A percentile compares a stretch with the other conserved stretches of the same genome.
These are phyloP conservation scores for Progne subis DNA, from an alignment of 2,113 vertebrate species.

Conservation along the genomic window DNA sequence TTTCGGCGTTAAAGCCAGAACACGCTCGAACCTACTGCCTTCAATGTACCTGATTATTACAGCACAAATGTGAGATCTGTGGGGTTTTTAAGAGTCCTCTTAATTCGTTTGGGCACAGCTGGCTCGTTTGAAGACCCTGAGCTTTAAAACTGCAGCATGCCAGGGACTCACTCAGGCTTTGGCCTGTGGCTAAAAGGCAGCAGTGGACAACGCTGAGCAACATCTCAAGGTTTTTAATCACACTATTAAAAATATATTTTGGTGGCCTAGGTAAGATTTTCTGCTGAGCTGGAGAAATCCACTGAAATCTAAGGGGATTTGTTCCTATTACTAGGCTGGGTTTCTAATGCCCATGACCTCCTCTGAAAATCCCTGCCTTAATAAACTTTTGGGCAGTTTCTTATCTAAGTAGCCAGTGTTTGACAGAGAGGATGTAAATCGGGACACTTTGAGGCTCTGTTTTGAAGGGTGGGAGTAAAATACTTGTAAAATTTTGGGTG, in stretches of 20 bases:
- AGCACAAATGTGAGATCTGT: neutral
- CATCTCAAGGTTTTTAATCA: neutral
- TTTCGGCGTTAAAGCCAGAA: constrained; percentile 32
- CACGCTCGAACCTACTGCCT: neutral
- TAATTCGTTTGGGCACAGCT: neutral
- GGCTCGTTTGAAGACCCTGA: neutral
- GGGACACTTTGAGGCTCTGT: neutral
- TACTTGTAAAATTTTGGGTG: neutral
- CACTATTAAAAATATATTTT: neutral
- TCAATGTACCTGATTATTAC: neutral
- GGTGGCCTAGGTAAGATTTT: constrained; percentile 19
- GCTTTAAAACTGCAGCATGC: neutral
- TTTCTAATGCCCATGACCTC: neutral
- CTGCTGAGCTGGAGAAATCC: constrained; percentile 37
- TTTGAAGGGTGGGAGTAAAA: neutral
- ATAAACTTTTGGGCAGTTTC: neutral
- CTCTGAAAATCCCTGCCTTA: neutral
- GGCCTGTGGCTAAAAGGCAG: neutral
- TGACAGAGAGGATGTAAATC: neutral
- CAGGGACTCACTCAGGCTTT: neutral
- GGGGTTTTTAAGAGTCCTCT: neutral
- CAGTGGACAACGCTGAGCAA: neutral
- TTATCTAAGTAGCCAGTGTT: neutral
- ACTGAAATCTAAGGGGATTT: constrained; percentile 30
- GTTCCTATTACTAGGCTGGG: neutral